Conservation (phyloP, 1,140 invertebrate genomes). For the Halotydeus destructor region DNA sequence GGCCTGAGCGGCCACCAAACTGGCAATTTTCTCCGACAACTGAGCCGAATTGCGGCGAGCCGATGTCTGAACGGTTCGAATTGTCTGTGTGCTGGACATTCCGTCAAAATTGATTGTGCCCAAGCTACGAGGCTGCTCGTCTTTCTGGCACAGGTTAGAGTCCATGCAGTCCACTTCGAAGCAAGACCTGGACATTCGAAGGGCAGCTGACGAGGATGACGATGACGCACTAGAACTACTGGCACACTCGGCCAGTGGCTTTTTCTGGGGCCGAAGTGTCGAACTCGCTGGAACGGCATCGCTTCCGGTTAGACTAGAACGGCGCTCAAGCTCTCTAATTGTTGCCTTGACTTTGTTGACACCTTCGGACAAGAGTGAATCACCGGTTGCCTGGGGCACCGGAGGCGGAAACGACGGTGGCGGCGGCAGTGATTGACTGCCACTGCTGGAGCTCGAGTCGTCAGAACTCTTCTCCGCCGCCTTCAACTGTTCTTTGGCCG, state of each 20-base stretch:
- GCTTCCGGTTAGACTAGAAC: slow-evolving; percentile 1
- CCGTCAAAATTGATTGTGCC: too few species aligned
- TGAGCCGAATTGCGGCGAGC: slow-evolving; percentile 10
- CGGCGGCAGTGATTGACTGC: not conserved
- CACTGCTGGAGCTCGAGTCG: not conserved
- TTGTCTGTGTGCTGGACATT: slow-evolving; percentile 1
- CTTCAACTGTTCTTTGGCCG: not conserved
- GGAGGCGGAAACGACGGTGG: not conserved
- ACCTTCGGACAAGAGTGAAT: too few species aligned
- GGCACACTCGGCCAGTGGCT: too few species aligned
- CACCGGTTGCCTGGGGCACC: not conserved
- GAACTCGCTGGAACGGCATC: too few species aligned
- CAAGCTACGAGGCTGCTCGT: not conserved
- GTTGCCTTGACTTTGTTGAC: slow-evolving; percentile 11
- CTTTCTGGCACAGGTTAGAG: not conserved
- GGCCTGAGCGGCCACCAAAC: slow-evolving; percentile 5
- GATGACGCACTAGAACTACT: not conserved
- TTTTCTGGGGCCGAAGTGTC: too few species aligned
- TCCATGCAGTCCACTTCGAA: slow-evolving; percentile 11
- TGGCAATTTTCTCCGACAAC: slow-evolving; percentile 12
- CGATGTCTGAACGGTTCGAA: slow-evolving; percentile 1
- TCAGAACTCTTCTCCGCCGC: not conserved
- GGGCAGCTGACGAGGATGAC: not conserved
- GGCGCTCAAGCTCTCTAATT: slow-evolving; percentile 12
- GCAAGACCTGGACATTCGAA: slow-evolving; percentile 13